Base-by-base conservation (phyloP, 2,113 vertebrate genomes). In the Apodemus speciosus region DNA sequence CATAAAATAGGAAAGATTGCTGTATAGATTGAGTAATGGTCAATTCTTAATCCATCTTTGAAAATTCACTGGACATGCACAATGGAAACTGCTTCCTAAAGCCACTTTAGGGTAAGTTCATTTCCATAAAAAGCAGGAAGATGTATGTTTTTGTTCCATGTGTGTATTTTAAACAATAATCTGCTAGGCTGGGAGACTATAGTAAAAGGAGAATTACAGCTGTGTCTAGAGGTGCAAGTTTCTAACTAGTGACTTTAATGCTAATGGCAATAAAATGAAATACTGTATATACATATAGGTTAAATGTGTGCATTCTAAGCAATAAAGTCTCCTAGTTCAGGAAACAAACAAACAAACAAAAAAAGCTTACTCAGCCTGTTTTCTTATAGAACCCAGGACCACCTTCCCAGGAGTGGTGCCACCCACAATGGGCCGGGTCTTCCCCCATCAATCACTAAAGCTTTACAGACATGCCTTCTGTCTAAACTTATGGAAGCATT, bases 21-120 rank as follows among this genome's bases (percentile, higher is more conserved):
- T 92, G 35, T 86, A 62, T 20, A 89, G 43, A 92, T 66, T 79
- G 46, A 87, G 90, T 91, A 95, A 87, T 91, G 72, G 66, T 43
- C 53, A 89, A 86, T 96, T 89, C 71, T 84, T 92, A 87, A 93
- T 49, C 62, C n/a, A 85, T 96, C 25, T 93, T 92, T 95, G 91
- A 62, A 66, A 96, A 90, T 94, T 93, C 66, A 60, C 18, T 49
- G 69, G 27, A 51, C 49, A 83, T 38, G 20, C 35, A 84, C 40
- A 84, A 80, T 68, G 46, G 71, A 94, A 94, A 75, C 30, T 60
- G 5, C 25, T 25, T 46, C 30, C 95, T 92, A 94, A 90, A 96
- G 86, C 56, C 68, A 86, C 94, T 93, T 86, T 75, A 88, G 62
- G 56, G 80, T 40, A 80, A 68, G 51, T 68, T 88, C 35, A 91